Evolutionary conservation across 2,888 invertebrate genomes (phyloP).

Genomic region (Lingula anatina): DNA sequence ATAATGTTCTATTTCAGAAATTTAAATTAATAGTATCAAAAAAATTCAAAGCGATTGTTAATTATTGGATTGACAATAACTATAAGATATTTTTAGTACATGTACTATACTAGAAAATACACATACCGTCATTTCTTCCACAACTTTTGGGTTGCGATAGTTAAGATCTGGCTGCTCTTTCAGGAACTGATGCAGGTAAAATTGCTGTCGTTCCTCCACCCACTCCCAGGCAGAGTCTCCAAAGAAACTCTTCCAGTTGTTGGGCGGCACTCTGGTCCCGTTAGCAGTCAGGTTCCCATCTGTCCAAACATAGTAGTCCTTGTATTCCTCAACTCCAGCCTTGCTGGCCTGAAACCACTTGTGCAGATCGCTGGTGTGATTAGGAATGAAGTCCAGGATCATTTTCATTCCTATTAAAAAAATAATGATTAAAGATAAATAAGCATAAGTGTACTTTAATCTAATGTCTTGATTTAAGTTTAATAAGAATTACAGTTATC

Average conservation of each 20-base stretch:
- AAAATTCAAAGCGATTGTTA: too few relatives aligned
- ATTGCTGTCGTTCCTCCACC: constrained; percentile 63
- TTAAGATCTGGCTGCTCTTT: constrained; percentile 73
- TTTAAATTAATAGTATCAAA: too few relatives aligned
- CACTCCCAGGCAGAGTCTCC: constrained; percentile 73
- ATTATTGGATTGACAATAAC: too few relatives aligned
- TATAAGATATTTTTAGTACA: too few relatives aligned
- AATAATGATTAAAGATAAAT: too few relatives aligned
- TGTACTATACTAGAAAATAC: too few relatives aligned
- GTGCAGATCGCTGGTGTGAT: constrained; percentile 59
- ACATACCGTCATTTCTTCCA: constrained; percentile 35
- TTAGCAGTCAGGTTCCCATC: constrained; percentile 45
- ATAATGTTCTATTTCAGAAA: too few relatives aligned
- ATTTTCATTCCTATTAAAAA: constrained; percentile 64
- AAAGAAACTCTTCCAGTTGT: constrained; percentile 56
- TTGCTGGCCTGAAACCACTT: constrained; percentile 67
- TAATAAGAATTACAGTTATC: background rate
- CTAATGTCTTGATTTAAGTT: background rate
- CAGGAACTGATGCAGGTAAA: constrained; percentile 73
- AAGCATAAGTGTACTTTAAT: too few relatives aligned
- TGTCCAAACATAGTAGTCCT: constrained; percentile 76
- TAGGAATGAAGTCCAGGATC: constrained; percentile 72
- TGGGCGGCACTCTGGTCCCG: constrained; percentile 29
- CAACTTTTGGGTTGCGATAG: constrained; percentile 62
- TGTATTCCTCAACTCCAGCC: constrained; percentile 56